Base-by-base conservation (phyloP, 2,113 vertebrate species). In the Pedionomus torquatus region DNA sequence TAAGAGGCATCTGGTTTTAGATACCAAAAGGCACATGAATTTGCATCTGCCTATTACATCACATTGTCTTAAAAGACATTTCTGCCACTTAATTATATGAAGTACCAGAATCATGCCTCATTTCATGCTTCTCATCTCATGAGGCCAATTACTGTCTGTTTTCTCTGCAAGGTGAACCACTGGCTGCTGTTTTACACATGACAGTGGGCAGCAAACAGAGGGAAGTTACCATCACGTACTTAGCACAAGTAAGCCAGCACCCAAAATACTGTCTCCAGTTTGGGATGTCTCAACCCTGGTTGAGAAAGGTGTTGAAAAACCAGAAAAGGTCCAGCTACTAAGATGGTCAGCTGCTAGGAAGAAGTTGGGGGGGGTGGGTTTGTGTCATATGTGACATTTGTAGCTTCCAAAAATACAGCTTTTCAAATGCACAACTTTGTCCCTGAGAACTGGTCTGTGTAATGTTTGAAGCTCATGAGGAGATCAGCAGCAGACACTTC, bases 221-320 rank as follows among this genome's bases (percentile, higher is more conserved):
- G 2, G 4, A 66, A 58, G 10, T 55, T 81, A 60, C 14, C 2
- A 54, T 8, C 13, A 4, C 20, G 8, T 28, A 57, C 8, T 44
- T 48, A 35, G 21, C 13, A 16, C 0, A 0, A 7, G 5, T 18
- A 31, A 87, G 18, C 8, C 26, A 43, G 23, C 35, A 55, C n/a
- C 13, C 17, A 48, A 78, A 83, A 35, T 43, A 28, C 7, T 10
- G 1, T 0, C 1, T 43, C 11, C 20, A 26, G 9, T 68, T 51
- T 43, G 23, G 14, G 5, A 43, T 9, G 12, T 3, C 20, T 66
- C 4, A 0, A 17, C 4, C 2, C 4, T 51, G 10, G 10, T 48
- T 14, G 15, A 61, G 18, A 80, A 61, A 33, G 21, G 1, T 9
- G 9, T 17, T 28, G 7, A 76, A 16, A 85, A 69, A 28, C 3